Conservation (phyloP, 2,113 vertebrate species). For the Epinephelus fuscoguttatus region DNA sequence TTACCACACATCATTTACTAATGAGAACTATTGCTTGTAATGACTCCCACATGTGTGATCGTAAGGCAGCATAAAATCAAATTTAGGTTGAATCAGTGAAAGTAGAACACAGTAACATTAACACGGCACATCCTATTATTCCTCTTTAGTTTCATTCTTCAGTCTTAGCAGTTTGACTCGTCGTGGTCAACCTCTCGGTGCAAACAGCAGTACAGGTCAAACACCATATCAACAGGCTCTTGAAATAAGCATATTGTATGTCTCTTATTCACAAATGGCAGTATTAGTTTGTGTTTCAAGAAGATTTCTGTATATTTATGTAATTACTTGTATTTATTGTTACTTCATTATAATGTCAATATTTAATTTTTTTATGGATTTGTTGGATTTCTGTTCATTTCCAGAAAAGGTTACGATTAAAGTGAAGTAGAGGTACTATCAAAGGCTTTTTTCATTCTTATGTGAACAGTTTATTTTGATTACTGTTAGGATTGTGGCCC, state of each 20-base stretch:
- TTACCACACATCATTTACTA: constrained; percentile 67
- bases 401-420: constrained; percentile 88
- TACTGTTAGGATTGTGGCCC: background rate
- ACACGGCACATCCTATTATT: constrained; percentile 21
- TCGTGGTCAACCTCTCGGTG: constrained; percentile 32
- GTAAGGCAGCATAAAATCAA: constrained; percentile 34
- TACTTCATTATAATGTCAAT: constrained; percentile 87
- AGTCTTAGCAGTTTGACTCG: constrained; percentile 44
- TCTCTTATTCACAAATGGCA: constrained; percentile 87
- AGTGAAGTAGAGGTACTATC: constrained; percentile 87
- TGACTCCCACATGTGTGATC: constrained; percentile 61
- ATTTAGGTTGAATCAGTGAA: constrained; percentile 38
- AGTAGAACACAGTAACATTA: constrained; percentile 30
- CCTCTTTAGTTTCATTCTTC: constrained; percentile 17
- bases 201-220: constrained; percentile 55
- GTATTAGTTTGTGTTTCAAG: constrained; percentile 90
- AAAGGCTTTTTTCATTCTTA: constrained; percentile 82
- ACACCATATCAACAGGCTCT: constrained; percentile 74
- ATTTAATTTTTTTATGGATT: constrained; percentile 92
- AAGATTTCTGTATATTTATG: constrained; percentile 93
- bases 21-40: constrained; percentile 58
- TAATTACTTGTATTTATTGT: constrained; percentile 99
- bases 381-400: constrained; percentile 88
- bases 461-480: constrained; percentile 41
- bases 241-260: constrained; percentile 77